Evolutionary conservation across 1,140 invertebrate species (phyloP).

Genomic region (Drosophila chauvacae): DNA sequence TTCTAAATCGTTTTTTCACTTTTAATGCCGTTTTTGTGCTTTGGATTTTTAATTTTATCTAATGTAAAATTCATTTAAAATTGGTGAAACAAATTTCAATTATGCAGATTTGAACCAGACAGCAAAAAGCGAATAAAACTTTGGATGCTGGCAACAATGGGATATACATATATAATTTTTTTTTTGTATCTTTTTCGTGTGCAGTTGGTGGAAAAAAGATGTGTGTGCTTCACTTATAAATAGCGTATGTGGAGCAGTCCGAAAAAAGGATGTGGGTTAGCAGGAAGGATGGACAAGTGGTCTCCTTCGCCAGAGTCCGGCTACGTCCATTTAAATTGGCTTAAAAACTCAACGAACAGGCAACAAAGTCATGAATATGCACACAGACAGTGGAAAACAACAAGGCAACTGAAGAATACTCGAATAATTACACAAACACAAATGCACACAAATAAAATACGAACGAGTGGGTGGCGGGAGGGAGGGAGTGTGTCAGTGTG

Average conservation of each 20-base stretch:
- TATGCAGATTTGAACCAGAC: slow-evolving; percentile 61
- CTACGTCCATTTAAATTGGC: slow-evolving; percentile 72
- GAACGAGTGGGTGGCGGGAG: neutral
- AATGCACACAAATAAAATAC: slow-evolving; percentile 23
- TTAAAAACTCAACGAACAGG: slow-evolving; percentile 76
- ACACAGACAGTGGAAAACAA: slow-evolving; percentile 27
- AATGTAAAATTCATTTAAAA: slow-evolving; percentile 77
- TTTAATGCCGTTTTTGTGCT: slow-evolving; percentile 39
- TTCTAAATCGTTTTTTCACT: slow-evolving; percentile 6
- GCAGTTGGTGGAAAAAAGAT: slow-evolving; percentile 37
- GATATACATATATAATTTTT: slow-evolving; percentile 5
- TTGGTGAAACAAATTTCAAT: slow-evolving; percentile 71
- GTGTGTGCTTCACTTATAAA: slow-evolving; percentile 65
- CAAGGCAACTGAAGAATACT: slow-evolving; percentile 36
- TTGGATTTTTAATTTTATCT: slow-evolving; percentile 64
- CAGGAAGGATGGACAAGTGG: slow-evolving; percentile 22
- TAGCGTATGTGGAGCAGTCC: slow-evolving; percentile 47
- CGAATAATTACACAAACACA: slow-evolving; percentile 64
- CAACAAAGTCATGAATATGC: slow-evolving; percentile 77
- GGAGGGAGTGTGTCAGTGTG: slow-evolving; percentile 5
- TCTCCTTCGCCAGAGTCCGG: neutral
- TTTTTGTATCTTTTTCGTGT: slow-evolving; percentile 1
- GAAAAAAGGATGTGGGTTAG: slow-evolving; percentile 33
- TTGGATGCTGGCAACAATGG: slow-evolving; percentile 22
- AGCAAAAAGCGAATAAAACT: slow-evolving; percentile 12